Evolutionary conservation across 2,797 vertebrate genomes (phyloP), one percentile per base, ranked within the genome.

Genomic region (Myripristis jacobus): DNA sequence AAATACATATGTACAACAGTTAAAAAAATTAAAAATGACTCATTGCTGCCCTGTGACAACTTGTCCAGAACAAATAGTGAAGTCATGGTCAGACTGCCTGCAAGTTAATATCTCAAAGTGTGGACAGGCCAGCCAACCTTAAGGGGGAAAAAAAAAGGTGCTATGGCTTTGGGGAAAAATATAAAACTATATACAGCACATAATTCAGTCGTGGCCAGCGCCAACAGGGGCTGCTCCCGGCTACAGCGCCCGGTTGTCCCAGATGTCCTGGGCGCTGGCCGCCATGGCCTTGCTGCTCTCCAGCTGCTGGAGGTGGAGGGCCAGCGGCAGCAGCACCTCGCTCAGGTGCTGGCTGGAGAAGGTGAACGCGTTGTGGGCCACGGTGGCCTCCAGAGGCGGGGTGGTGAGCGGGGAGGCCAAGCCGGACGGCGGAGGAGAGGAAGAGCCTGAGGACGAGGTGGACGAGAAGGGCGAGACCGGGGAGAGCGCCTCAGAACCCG

Each of bases 291-390:
- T 83, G 21, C 60, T 73, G 69, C 61, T 85, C 66, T 94, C 93
- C 75, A 94, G 85, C 67, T 92, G 92, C 88, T 93, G 90, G 47
- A 95, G 89, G 61, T 91, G 88, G 22, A 94, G 86, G 18, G 93
- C 93, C 70, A 95, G 77, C 0, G 94, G 94, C 27, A 94, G 84
- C 79, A 95, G 88, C 57, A 95, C 85, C 77, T 94, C 91, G 0
- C 86, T 93, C 22, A 95, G 84, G 64, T 95, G 93, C 77, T 94
- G 93, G 55, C 91, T 93, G 80, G 94, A 94, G 81, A 95, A 95
- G 27, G 92, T 90, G 79, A 95, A 95, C 3, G 93, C 94, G 0
- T 94, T 94, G 79, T 92, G 86, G 38, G 89, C 93, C 0, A 71
- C 36, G 0, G 58, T 41, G 0, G 58, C 59, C 16, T 90, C 90